Evolutionary conservation across 1,140 invertebrate species (phyloP), one percentile per base, ranked within the genome.

Genomic region (Saccostrea cuccullata): DNA sequence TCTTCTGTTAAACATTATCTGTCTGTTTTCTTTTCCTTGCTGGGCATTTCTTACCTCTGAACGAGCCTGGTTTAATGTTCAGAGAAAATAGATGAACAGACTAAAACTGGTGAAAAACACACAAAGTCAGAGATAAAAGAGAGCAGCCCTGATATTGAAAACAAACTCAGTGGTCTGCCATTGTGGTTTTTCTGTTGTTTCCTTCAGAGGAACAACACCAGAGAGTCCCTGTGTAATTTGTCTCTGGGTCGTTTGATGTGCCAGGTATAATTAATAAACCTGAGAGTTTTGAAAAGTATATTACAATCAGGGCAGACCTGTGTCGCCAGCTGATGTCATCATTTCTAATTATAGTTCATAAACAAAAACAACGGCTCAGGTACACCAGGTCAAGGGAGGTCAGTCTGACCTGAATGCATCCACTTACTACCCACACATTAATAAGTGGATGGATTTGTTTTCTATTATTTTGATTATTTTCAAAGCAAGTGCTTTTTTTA

Each of bases 221-320:
- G 26, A 77, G 11, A 13, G 26, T 77, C 70, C 1, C 23, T 13
- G 70, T 77, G 26, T 77, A 26, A 77, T 77, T 77, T 77, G 23
- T 77, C 70, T 77, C 26, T 17, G 13, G 70, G 15, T 26, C 15
- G 26, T 77, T 77, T 77, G 70, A 77, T 77, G 26, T 77, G 70
- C 30, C 26, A 77, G 70, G 26, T 30, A 26, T 30, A 77, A 77
- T 77, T 77, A 77, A 77, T 77, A 77, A 77, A 77, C 70, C 26
- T 26, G 23, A 77, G 26, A 77, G 26, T 64, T 64, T 64, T 20
- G 5, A 64, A 64, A 64, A 20, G 17, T 64, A 20, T 17, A n/a
- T 64, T 64, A 64, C 58, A 64, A 1, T 64, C 15, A 20, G 58
- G 17, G 58, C 58, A 20, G 58, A 64, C 58, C 15, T 20, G n/a